These are phyloP conservation scores for Phymorhynchus buccinoides DNA, from an alignment of 1,140 invertebrate genomes.

Conservation along the genomic window DNA sequence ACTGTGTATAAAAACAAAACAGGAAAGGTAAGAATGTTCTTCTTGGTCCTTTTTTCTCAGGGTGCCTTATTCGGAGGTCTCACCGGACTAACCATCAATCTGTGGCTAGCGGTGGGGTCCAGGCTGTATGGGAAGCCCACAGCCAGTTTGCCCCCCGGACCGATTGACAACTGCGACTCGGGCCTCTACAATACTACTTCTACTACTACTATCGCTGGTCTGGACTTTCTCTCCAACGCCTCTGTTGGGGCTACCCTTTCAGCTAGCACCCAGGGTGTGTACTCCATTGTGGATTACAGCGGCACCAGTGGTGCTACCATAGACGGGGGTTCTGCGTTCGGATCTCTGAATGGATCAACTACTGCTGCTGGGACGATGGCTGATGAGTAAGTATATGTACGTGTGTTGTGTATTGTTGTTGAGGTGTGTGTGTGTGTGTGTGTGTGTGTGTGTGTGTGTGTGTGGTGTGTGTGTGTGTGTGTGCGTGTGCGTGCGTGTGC, in stretches of 20 bases:
- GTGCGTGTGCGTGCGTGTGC: too few relatives aligned
- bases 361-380: neutral
- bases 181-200: neutral
- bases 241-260: too few relatives aligned
- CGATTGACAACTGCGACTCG: conserved; percentile 33
- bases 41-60: neutral
- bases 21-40: neutral
- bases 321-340: neutral
- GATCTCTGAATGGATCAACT: neutral
- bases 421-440: too few relatives aligned
- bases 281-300: too few relatives aligned
- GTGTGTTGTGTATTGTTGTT: too few relatives aligned
- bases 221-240: too few relatives aligned
- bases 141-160: conserved; percentile 16
- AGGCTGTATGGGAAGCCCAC: conserved; percentile 37
- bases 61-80: conserved; percentile 35
- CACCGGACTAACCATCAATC: conserved; percentile 22
- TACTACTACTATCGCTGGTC: too few relatives aligned
- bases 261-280: too few relatives aligned
- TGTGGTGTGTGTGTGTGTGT: too few relatives aligned
- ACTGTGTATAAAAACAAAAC: conserved; percentile 2
- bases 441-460: too few relatives aligned
- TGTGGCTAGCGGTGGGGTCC: conserved; percentile 46
- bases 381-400: neutral
- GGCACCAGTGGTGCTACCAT: too few relatives aligned